Base-by-base conservation (phyloP, 1,140 invertebrate species). In the Zelostemma sp. region DNA sequence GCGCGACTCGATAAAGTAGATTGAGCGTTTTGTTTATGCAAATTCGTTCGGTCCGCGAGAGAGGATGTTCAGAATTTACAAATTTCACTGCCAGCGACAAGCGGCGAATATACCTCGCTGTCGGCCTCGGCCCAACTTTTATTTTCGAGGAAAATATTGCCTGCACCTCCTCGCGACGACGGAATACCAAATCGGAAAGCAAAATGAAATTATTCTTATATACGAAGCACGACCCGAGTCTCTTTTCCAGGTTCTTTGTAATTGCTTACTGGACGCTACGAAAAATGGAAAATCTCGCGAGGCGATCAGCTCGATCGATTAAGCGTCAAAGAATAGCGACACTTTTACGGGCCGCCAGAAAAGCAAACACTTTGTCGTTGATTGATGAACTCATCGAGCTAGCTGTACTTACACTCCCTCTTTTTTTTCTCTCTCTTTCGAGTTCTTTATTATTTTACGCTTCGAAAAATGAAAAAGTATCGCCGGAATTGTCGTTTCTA, bases 341-440 rank as follows among this genome's bases (percentile, higher is more conserved):
- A n/a, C n/a, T n/a, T n/a, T n/a, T n/a, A n/a, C 80, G 74, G 75
- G 73, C 76, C 65, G 70, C 73, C 73, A 69, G 78, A 73, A 77
- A 73, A 77, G 77, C 74, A 78, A 80, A 80, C 75, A 81, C 74
- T 74, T 72, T 51, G 69, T 72, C 72, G 73, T 80, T 82, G 81
- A 83, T 82, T 79, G 80, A 83, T 82, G 80, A 80, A 80, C 76
- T 76, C 77, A 80, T 80, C 77, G 78, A 72, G 57, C 65, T 69
- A 60, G 64, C 50, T 40, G 5, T 53, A 53, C 41, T 40, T 53
- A 17, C 49, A 51, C 9, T 33, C 16, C 16, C 38, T 17, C 31
- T 18, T n/a, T 17, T 51, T 33, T 51, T 17, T 51, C 35, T 51
- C 49, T n/a, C 28, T 16, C 35, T 51, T 16, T 51, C 16, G 1